These are phyloP conservation scores for Pelobates cultripes DNA, from an alignment of 2,797 vertebrate species.

Conservation along the genomic window DNA sequence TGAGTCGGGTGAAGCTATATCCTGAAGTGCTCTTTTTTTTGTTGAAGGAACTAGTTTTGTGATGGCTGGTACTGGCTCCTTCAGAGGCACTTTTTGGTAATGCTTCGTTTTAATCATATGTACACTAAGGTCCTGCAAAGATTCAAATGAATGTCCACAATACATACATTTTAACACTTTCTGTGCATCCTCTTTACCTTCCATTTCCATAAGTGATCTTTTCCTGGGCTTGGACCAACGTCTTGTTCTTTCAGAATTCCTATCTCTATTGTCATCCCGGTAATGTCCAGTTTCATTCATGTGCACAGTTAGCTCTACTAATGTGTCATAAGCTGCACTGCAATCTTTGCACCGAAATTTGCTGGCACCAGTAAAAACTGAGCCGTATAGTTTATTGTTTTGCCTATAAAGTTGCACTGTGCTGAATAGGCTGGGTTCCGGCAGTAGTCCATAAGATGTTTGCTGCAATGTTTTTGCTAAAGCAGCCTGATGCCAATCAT, in stretches of 20 bases:
- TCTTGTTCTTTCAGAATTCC: slow-evolving; percentile 89
- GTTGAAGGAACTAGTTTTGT: slow-evolving; percentile 92
- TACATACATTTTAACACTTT: slow-evolving; percentile 99
- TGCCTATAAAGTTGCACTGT: slow-evolving; percentile 97
- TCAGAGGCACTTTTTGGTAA: slow-evolving; percentile 99
- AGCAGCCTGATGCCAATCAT: slow-evolving; percentile 89
- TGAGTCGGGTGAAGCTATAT: slow-evolving; percentile 88
- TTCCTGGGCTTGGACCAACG: slow-evolving; percentile 96
- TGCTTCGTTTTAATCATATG: slow-evolving; percentile 99
- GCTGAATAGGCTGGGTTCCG: slow-evolving; percentile 96
- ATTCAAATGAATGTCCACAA: slow-evolving; percentile 97
- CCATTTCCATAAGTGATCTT: slow-evolving; percentile 97
- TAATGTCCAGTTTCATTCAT: slow-evolving; percentile 99
- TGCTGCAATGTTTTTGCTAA: slow-evolving; percentile 96
- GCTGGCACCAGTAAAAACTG: slow-evolving; percentile 96
- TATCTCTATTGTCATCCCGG: slow-evolving; percentile 95
- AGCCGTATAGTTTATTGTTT: slow-evolving; percentile 96
- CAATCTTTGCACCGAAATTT: slow-evolving; percentile 99
- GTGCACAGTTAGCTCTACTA: slow-evolving; percentile 96
- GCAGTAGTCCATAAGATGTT: slow-evolving; percentile 90
- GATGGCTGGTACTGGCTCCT: slow-evolving; percentile 96
- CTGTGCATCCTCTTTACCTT: slow-evolving; percentile 96
- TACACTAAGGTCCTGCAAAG: slow-evolving; percentile 96
- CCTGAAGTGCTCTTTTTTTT: slow-evolving; percentile 93
- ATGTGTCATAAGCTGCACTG: slow-evolving; percentile 94